Conservation (phyloP, 2,888 invertebrate species). For the Coenonympha glycerion region DNA sequence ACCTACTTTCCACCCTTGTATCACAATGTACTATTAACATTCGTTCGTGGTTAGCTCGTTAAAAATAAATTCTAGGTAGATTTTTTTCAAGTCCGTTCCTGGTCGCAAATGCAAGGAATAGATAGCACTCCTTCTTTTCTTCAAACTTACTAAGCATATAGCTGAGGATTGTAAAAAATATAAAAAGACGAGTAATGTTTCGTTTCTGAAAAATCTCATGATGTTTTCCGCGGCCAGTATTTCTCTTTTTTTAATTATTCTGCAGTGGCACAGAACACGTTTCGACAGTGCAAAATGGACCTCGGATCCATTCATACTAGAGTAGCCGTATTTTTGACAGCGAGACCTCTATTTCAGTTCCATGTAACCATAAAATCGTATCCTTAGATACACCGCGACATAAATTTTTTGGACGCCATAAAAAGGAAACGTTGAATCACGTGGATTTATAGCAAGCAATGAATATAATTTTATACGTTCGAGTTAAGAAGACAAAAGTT, state of each 20-base stretch:
- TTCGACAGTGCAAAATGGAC: background rate
- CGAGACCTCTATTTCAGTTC: too few relatives aligned
- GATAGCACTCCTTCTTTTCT: conserved; percentile 2
- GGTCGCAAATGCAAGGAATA: background rate
- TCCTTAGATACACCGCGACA: background rate
- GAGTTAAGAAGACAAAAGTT: conserved; percentile 31
- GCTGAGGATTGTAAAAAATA: background rate
- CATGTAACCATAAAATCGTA: conserved; percentile 4
- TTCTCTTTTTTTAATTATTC: too few relatives aligned
- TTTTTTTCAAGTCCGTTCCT: background rate
- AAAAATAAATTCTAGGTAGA: conserved; percentile 13
- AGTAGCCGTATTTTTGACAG: too few relatives aligned
- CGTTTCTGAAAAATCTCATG: background rate
- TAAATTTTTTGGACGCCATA: conserved; percentile 11
- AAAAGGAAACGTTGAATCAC: conserved; percentile 21
- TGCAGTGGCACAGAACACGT: too few relatives aligned
- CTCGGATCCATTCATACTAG: too few relatives aligned
- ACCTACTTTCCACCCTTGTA: too few relatives aligned
- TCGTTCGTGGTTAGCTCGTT: conserved; percentile 11
- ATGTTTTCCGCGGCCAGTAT: background rate
- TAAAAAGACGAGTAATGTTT: background rate
- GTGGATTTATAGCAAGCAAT: conserved; percentile 35
- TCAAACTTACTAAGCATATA: background rate
- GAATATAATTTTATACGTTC: conserved; percentile 45
- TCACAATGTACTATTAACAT: too few relatives aligned